Evolutionary conservation across 2,888 invertebrate genomes (phyloP).

Genomic region (Tiliacea citrago): DNA sequence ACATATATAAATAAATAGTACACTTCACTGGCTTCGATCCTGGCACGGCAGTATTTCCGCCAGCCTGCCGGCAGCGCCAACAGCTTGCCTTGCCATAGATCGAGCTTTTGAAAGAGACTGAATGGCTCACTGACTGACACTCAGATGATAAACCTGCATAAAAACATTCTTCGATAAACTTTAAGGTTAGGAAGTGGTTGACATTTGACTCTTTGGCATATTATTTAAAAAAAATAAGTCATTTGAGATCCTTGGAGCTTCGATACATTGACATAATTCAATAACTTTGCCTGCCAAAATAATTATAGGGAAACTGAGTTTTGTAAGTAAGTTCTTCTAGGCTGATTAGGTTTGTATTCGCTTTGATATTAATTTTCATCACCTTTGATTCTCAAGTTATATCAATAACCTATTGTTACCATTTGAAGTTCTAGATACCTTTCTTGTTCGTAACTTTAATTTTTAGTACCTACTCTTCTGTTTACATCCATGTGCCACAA

Average conservation of each 20-base stretch:
- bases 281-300: slow-evolving; percentile 5
- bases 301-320: slow-evolving; percentile 5
- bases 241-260: not conserved
- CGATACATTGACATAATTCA: not conserved
- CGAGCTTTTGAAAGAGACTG: not conserved
- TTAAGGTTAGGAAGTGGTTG: not conserved
- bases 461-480: not conserved
- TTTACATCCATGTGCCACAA: not conserved
- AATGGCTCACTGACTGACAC: not conserved
- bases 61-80: no score
- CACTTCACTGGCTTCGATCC: no score
- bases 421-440: not conserved
- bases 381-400: not conserved
- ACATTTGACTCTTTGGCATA: not conserved
- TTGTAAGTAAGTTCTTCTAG: not conserved
- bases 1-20: no score
- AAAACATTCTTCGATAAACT: not conserved
- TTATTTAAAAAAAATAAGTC: not conserved
- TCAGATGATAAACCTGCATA: no score
- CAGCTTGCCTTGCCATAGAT: not conserved
- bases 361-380: slow-evolving; percentile 21
- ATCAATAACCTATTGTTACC: not conserved
- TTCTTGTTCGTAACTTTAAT: not conserved
- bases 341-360: not conserved
- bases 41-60: no score